A percentile compares a stretch with the other conserved stretches of the same genome.
Evolutionary conservation across 2,113 vertebrate species (phyloP).

Genomic region (Apeltes quadracus): DNA sequence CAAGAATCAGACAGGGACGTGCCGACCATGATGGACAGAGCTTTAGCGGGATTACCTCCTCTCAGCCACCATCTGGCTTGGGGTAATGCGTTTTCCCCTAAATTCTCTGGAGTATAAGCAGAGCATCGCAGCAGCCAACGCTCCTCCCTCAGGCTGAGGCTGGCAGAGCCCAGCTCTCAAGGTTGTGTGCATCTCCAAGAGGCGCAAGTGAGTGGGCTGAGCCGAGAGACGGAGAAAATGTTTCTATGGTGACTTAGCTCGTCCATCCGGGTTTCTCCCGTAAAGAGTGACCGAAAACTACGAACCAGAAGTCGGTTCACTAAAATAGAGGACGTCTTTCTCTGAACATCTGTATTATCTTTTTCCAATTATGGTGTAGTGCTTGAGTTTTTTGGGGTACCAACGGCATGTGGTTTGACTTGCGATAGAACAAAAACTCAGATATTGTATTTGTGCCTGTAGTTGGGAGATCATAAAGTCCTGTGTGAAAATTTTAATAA

Average conservation of each 20-base stretch:
- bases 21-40: neutral
- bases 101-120: conserved; percentile 43
- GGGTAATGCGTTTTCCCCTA: conserved; percentile 40
- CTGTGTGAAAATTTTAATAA: neutral
- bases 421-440: neutral
- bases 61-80: conserved; percentile 37
- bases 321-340: neutral
- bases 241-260: conserved; percentile 74
- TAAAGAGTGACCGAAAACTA: conserved; percentile 42
- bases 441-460: neutral
- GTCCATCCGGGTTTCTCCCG: conserved; percentile 36
- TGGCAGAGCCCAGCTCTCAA: conserved; percentile 57
- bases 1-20: neutral
- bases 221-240: conserved; percentile 64
- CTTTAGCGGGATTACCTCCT: conserved; percentile 9
- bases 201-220: conserved; percentile 68
- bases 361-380: neutral
- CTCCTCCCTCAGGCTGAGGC: conserved; percentile 55
- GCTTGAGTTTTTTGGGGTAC: neutral
- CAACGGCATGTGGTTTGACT: neutral
- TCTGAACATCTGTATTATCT: neutral
- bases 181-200: conserved; percentile 41
- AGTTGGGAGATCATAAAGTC: no score
- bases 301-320: neutral
- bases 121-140: conserved; percentile 37